These are phyloP conservation scores for Heterochromis multidens DNA, from an alignment of 2,113 vertebrate species.

Conservation along the genomic window DNA sequence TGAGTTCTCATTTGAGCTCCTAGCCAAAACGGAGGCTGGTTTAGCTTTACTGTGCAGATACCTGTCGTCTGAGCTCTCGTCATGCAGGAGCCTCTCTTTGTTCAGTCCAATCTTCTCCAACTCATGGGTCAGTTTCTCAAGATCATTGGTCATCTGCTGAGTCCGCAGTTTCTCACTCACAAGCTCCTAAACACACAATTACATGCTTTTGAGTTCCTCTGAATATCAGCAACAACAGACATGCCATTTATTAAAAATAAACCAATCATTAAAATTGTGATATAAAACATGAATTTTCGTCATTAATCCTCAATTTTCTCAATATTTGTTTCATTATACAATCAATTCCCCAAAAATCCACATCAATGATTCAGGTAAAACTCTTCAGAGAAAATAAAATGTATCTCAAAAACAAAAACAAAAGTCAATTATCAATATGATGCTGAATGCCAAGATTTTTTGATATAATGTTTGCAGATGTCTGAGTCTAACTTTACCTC, in stretches of 20 bases:
- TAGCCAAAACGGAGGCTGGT: background rate
- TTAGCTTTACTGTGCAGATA: constrained; percentile 35
- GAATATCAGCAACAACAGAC: background rate
- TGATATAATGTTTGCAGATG: background rate
- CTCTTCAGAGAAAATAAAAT: too few relatives aligned
- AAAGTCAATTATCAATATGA: background rate
- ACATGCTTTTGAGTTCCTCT: background rate
- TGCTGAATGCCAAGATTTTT: too few relatives aligned
- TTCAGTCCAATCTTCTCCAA: constrained; percentile 97
- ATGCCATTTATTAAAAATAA: background rate
- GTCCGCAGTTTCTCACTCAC: constrained; percentile 94
- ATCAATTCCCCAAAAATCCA: too few relatives aligned
- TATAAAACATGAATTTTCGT: background rate
- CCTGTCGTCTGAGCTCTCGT: constrained; percentile 93
- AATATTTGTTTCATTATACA: background rate
- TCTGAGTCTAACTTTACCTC: constrained; percentile 77
- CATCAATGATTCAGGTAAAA: too few relatives aligned
- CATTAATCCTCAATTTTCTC: background rate
- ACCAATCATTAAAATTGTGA: background rate
- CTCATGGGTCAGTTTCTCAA: constrained; percentile 95
- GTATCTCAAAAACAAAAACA: too few relatives aligned
- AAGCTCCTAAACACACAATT: constrained; percentile 81
- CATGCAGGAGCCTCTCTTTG: constrained; percentile 91
- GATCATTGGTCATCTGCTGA: constrained; percentile 95
- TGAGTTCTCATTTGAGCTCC: accelerated